Base-by-base conservation (phyloP, 2,113 vertebrate genomes). In the Chloropsis hardwickii region DNA sequence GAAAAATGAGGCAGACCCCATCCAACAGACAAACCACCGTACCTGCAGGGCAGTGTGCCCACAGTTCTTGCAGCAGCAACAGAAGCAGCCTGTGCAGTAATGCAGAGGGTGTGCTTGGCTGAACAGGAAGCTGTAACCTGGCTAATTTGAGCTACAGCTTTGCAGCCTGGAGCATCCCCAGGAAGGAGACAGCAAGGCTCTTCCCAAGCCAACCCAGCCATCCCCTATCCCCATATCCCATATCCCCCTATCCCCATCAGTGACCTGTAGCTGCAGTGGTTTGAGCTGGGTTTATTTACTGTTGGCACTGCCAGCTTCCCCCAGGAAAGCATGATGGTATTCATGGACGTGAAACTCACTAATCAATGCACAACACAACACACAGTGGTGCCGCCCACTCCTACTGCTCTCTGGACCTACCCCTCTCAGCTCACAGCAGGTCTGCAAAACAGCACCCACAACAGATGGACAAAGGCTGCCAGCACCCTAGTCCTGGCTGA, bases 211-310 rank as follows among this genome's bases (percentile, higher is more conserved):
- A 82, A 17, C 6, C 27, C 2, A 22, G 9, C 29, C 1, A 1
- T 11, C n/a, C 19, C 28, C 10, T 11, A 33, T 11, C 9, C 45
- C 35, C 61, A 29, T n/a, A n/a, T n/a, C n/a, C n/a, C n/a, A n/a
- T n/a, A n/a, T n/a, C n/a, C n/a, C n/a, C n/a, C n/a, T n/a, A n/a
- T n/a, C n/a, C n/a, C 17, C 81, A 53, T 20, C 51, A 95, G 56
- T 39, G 44, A 83, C 66, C 23, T 13, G 60, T 24, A 84, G 58
- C 33, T 81, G 60, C 70, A 56, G 44, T 40, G 76, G 78, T 88
- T 88, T 88, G 67, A 95, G 61, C 65, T 77, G 64, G 60, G 54
- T 97, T 97, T 97, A 97, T 97, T 97, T 88, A 70, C 64, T 64
- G 61, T 81, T 95, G 85, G 91, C 74, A 90, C 81, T 78, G 78